phyloP scores from a whole-genome alignment of 2,113 vertebrate genomes.

The Callithrix jacchus region DNA sequence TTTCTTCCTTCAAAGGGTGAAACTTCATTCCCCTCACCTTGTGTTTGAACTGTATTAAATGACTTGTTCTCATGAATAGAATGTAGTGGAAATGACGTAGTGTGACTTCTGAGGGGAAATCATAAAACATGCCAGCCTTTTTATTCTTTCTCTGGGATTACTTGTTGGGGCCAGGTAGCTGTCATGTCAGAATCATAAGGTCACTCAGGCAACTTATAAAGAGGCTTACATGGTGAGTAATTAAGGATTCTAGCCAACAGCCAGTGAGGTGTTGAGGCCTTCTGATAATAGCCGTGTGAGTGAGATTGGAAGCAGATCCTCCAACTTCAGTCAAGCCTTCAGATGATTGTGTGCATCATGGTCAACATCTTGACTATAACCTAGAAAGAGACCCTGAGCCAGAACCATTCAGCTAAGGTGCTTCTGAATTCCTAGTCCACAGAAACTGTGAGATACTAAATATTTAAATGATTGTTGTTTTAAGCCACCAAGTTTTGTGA shows the following conservation, averaged over 20 bases:
- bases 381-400: background rate
- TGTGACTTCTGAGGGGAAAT: background rate
- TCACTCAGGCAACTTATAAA: background rate
- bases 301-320: background rate
- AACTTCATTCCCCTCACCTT: background rate
- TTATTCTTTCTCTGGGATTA: background rate
- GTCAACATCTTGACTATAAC: background rate
- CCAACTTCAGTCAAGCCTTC: background rate
- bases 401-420: background rate
- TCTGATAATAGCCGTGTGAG: background rate
- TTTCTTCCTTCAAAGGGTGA: background rate
- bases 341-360: background rate
- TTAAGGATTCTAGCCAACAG: background rate
- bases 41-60: background rate
- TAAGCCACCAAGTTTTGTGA: background rate
- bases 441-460: background rate
- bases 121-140: background rate
- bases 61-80: conserved; percentile 8
- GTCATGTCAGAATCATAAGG: background rate
- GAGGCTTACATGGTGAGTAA: background rate
- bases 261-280: background rate
- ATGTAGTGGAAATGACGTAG: background rate
- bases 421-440: background rate
- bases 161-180: background rate
- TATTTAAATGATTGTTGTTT: conserved; percentile 9